phyloP scores from a whole-genome alignment of 2,113 vertebrate genomes.

The Rhea americana region DNA sequence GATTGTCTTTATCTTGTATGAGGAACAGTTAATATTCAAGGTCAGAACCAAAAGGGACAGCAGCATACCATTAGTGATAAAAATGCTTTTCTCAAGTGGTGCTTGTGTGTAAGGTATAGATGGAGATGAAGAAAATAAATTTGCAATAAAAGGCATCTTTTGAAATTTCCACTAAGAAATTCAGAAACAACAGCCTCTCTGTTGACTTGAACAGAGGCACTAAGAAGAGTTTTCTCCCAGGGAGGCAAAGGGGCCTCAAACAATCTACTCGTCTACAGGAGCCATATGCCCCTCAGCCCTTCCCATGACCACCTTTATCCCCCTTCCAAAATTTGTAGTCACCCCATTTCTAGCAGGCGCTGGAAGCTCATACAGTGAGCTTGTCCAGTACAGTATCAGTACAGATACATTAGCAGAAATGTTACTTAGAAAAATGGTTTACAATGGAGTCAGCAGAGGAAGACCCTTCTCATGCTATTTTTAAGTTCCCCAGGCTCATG shows the following conservation, averaged over 20 bases:
- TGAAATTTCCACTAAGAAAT: neutral
- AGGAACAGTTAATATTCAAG: neutral
- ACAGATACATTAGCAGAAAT: neutral
- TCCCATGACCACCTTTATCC: neutral
- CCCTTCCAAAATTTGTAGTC: neutral
- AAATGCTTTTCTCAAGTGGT: neutral
- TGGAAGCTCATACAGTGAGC: neutral
- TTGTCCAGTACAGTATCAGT: neutral
- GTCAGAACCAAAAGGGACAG: neutral
- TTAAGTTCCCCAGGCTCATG: neutral
- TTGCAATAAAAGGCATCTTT: neutral
- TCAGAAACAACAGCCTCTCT: neutral
- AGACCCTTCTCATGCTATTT: neutral
- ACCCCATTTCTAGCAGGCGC: neutral
- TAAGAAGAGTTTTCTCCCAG: neutral
- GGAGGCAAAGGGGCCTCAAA: neutral
- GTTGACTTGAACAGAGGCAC: neutral
- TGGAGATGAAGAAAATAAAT: neutral
- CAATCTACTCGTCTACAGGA: neutral
- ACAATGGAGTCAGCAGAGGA: neutral
- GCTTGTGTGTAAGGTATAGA: neutral
- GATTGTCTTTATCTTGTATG: neutral
- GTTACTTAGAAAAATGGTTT: neutral
- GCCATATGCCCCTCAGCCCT: neutral
- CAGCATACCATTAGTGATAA: neutral